Percentiles rank a stretch among this genome's conserved stretches.
Evolutionary conservation across 2,797 vertebrate genomes (phyloP).

Genomic region (Brotogeris chrysoptera): DNA sequence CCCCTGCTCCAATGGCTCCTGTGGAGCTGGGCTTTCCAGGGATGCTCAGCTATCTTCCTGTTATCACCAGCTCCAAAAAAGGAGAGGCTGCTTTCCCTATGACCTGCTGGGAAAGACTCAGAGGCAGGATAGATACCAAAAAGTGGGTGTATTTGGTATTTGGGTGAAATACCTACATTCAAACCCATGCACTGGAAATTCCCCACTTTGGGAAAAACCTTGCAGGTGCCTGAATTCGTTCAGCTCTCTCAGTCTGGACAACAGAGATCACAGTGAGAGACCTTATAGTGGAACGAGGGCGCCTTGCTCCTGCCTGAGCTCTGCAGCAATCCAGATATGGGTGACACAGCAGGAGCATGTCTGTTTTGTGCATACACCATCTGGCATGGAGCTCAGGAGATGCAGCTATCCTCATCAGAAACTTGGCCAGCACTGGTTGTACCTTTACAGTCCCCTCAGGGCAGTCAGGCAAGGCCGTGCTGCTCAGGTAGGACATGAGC

Average conservation of each 20-base stretch:
- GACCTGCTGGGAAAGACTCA: neutral
- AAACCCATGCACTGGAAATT: neutral
- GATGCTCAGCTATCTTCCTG: neutral
- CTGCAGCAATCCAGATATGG: neutral
- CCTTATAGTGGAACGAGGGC: neutral
- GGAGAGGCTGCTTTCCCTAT: neutral
- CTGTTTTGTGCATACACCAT: neutral
- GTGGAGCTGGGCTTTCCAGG: neutral
- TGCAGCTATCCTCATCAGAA: neutral
- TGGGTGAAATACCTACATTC: neutral
- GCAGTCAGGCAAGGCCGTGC: too few species aligned
- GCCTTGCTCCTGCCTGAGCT: neutral
- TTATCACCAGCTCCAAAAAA: neutral
- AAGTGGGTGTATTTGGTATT: neutral
- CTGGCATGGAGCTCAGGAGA: neutral
- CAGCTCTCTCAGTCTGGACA: neutral
- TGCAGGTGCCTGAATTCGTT: neutral
- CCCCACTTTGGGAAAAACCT: neutral
- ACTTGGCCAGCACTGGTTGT: neutral
- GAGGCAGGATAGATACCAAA: neutral
- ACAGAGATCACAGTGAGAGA: neutral
- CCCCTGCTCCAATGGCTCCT: neutral
- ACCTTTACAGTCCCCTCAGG: neutral
- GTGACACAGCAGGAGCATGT: fast-evolving
- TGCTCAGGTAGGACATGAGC: neutral